A percentile compares a stretch with the other conserved stretches of the same genome.
Conservation (phyloP, 2,113 vertebrate species). For the Maccullochella peelii region DNA sequence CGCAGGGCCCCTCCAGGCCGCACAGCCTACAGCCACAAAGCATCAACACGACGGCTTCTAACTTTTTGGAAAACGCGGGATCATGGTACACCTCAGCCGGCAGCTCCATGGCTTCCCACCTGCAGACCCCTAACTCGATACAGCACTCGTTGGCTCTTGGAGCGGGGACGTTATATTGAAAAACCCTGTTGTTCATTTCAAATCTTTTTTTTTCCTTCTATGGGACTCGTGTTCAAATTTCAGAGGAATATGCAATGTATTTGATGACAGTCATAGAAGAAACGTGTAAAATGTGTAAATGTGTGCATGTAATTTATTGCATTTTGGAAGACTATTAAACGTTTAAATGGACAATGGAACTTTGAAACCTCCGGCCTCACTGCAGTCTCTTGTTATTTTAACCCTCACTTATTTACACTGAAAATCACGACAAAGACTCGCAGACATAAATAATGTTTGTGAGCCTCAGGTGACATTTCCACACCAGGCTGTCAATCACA, state of each 20-base stretch:
- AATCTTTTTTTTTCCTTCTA: conserved; percentile 76
- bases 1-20: conserved; percentile 90
- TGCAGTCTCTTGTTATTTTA: conserved; percentile 77
- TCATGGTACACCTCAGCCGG: conserved; percentile 92
- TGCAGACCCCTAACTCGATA: conserved; percentile 93
- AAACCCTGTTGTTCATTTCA: conserved; percentile 70
- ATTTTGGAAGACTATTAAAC: conserved; percentile 95
- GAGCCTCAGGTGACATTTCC: conserved; percentile 51
- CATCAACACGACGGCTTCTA: conserved; percentile 91
- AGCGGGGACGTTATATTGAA: conserved; percentile 98
- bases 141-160: conserved; percentile 96
- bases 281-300: conserved; percentile 96
- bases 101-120: conserved; percentile 89
- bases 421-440: conserved; percentile 79
- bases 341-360: conserved; percentile 90
- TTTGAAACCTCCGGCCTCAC: conserved; percentile 91
- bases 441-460: conserved; percentile 31
- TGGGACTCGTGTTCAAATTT: conserved; percentile 92
- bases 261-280: conserved; percentile 91
- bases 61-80: conserved; percentile 93
- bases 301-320: conserved; percentile 99
- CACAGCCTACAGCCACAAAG: conserved; percentile 90
- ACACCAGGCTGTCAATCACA: conserved; percentile 59
- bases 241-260: conserved; percentile 93
- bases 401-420: conserved; percentile 62